These are phyloP conservation scores for Spinus olivaceus DNA, from an alignment of 2,797 vertebrate species.

Conservation along the genomic window DNA sequence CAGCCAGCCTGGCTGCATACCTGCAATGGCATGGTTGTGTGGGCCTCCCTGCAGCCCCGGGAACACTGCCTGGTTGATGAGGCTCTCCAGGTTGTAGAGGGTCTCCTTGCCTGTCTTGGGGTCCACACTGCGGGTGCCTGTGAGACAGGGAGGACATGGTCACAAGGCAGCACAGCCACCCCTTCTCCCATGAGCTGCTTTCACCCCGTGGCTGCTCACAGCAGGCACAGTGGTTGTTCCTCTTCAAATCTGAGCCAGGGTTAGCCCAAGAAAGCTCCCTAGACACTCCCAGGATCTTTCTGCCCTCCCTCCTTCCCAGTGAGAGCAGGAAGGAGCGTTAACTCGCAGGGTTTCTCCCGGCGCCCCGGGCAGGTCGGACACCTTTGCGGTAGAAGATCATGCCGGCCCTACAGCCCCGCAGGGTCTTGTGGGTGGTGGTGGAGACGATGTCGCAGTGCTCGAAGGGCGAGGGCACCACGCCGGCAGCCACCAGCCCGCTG, in stretches of 20 bases:
- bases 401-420: constrained; percentile 93
- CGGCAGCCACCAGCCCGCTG: constrained; percentile 91
- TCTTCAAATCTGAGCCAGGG: background rate
- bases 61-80: constrained; percentile 95
- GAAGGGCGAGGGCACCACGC: constrained; percentile 90
- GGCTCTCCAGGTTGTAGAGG: constrained; percentile 88
- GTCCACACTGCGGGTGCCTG: constrained; percentile 88
- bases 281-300: background rate
- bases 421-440: constrained; percentile 96
- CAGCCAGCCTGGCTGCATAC: constrained; percentile 49
- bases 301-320: background rate
- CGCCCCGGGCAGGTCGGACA: background rate
- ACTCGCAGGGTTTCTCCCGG: fast-evolving
- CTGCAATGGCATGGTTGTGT: constrained; percentile 97
- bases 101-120: constrained; percentile 89
- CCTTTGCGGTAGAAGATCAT: constrained; percentile 96
- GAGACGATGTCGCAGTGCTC: constrained; percentile 89
- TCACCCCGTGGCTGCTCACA: background rate
- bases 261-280: background rate
- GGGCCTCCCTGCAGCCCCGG: constrained; percentile 97
- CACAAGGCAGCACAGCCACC: fast-evolving
- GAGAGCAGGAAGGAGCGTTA: background rate
- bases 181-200: background rate
- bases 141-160: background rate
- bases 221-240: background rate